phyloP scores from a whole-genome alignment of 2,797 vertebrate genomes.

The Tenualosa ilisha region DNA sequence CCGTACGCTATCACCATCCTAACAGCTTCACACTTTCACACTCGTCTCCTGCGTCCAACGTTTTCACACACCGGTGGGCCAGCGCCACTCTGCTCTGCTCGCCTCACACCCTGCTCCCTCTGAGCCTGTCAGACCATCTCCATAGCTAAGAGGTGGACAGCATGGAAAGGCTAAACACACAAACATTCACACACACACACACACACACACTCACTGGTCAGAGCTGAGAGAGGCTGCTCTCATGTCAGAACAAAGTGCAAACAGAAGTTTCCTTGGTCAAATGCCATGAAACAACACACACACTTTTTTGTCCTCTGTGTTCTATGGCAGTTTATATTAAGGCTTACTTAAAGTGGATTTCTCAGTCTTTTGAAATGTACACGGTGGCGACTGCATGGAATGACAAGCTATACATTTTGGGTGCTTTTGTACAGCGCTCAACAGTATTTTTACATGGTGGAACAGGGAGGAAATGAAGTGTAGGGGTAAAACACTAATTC shows the following conservation, averaged over 20 bases:
- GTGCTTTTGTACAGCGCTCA: slow-evolving; percentile 12
- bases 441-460: slow-evolving; percentile 11
- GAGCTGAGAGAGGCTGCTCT: slow-evolving; percentile 4
- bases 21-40: slow-evolving; percentile 28
- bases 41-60: slow-evolving; percentile 34
- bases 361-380: slow-evolving; percentile 8
- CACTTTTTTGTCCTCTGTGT: not conserved
- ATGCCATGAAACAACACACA: slow-evolving; percentile 3
- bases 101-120: not conserved
- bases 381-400: slow-evolving; percentile 5
- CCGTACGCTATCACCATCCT: not conserved
- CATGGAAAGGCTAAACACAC: slow-evolving; percentile 6
- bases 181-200: slow-evolving; percentile 1
- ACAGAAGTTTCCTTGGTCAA: not conserved
- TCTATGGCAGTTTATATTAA: not conserved
- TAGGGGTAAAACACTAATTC: slow-evolving; percentile 16
- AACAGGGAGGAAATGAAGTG: slow-evolving; percentile 12
- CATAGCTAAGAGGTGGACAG: not conserved
- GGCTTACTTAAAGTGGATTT: slow-evolving; percentile 15
- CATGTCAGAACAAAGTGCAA: slow-evolving; percentile 16
- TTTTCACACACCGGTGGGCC: slow-evolving; percentile 30
- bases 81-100: not conserved
- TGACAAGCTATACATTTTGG: slow-evolving; percentile 11
- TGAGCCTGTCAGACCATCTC: slow-evolving; percentile 8
- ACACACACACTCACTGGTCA: not conserved